Percentiles rank a stretch among this genome's conserved stretches.
These are phyloP conservation scores for Bruchidius siliquastri DNA, from an alignment of 2,888 invertebrate species.

Conservation along the genomic window DNA sequence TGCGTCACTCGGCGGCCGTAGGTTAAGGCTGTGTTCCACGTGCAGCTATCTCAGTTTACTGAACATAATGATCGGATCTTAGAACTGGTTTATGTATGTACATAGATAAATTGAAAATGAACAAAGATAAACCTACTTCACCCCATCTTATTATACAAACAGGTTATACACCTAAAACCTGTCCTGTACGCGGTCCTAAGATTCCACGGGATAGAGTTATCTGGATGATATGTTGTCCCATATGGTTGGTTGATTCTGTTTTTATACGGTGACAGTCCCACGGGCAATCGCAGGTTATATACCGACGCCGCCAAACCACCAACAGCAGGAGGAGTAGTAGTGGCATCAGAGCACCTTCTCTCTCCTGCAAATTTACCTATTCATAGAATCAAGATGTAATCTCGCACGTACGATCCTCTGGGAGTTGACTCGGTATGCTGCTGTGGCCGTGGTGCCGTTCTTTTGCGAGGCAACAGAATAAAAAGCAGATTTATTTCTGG, in stretches of 20 bases:
- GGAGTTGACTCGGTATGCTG: constrained; percentile 7
- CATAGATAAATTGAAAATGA: no score
- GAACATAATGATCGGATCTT: no score
- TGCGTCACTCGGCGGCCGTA: no score
- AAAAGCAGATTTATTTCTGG: background rate
- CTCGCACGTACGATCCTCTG: constrained; percentile 25
- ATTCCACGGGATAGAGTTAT: constrained; percentile 20
- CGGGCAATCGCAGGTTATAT: constrained; percentile 33
- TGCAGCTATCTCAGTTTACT: no score
- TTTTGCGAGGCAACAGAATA: background rate
- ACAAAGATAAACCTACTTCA: no score
- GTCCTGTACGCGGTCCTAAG: background rate
- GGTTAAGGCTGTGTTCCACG: no score
- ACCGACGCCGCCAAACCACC: constrained; percentile 27
- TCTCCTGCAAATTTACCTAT: constrained; percentile 40
- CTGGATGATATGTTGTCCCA: constrained; percentile 37
- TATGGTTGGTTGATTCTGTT: constrained; percentile 42
- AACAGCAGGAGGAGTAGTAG: background rate
- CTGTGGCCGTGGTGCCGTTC: background rate
- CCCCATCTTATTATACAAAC: no score
- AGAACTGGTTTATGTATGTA: no score
- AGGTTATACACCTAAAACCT: background rate
- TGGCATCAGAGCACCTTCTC: background rate
- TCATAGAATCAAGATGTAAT: constrained; percentile 40
- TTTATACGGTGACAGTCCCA: constrained; percentile 40